Evolutionary conservation across 2,888 invertebrate species (phyloP), one percentile per base, ranked within the genome.

Genomic region (Ephialtes manifestator): DNA sequence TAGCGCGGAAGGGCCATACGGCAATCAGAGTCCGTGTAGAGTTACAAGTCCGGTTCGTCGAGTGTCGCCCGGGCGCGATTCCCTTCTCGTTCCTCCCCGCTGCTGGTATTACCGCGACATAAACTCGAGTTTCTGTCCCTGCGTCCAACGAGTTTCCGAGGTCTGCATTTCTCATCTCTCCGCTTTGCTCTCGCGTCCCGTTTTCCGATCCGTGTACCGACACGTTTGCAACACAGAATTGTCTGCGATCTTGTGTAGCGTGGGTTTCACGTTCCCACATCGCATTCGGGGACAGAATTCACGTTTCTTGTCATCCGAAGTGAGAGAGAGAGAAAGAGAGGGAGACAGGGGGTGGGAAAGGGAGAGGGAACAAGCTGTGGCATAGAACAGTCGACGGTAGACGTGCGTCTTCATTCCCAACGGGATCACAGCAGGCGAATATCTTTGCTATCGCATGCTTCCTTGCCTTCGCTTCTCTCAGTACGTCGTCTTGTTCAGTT

Each of bases 11-110:
- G 85, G 81, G 85, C 88, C 87, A 85, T 87, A 88, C 85, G 87
- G 90, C 92, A 92, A 92, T 92, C 92, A 92, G 90, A 92, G 89
- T 91, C 92, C 88, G 88, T 84, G 84, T 70, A 75, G 87, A 91
- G 91, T 92, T 92, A 88, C 89, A 84, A 84, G 81, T 81, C 83
- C 86, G 77, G 82, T 77, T 81, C 72, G 84, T 84, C 79, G 82
- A 77, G 77, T 72, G 81, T 81, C 58, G 35, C 68, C 31, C 43
- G 43, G 43, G 68, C 39, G 35, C 67, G 67, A 63, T 58, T 78
- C 78, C 53, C 60, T 35, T 15, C 1, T 79, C 78, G 63, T 65
- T 2, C n/a, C 65, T 48, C 28, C 63, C 60, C 48, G 48, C 48
- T 78, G 71, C 72, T 77, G 71, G 68, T 60, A 82, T 75, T 65